A percentile compares a stretch with the other conserved stretches of the same genome.
Conservation (phyloP, 1,140 invertebrate genomes). For the Leguminivora glycinivorella region DNA sequence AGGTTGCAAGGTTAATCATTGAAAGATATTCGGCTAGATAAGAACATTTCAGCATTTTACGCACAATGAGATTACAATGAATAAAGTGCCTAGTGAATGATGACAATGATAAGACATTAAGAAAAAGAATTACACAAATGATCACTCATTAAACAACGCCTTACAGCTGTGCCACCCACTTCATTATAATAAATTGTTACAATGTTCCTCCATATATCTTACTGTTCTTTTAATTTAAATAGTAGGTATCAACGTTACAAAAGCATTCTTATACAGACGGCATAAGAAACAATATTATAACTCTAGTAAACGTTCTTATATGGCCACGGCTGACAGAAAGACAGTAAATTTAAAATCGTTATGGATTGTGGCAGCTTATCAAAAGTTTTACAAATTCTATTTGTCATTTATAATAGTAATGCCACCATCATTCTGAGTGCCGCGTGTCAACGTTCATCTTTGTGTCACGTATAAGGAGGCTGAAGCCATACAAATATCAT, state of each 20-base stretch:
- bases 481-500: constrained; percentile 31
- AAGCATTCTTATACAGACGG: background rate
- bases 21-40: background rate
- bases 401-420: constrained; percentile 36
- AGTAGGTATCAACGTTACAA: constrained; percentile 11
- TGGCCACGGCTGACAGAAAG: background rate
- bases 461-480: constrained; percentile 16
- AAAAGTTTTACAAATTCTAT: constrained; percentile 27
- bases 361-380: constrained; percentile 32
- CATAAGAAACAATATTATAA: background rate
- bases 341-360: background rate
- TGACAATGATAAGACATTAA: background rate
- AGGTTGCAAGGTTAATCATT: too few relatives aligned
- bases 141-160: background rate
- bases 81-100: background rate
- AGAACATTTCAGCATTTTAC: background rate
- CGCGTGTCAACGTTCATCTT: constrained; percentile 31
- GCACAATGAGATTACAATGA: background rate
- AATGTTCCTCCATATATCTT: background rate
- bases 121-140: background rate
- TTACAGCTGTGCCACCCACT: background rate
- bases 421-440: constrained; percentile 34
- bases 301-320: background rate
- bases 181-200: background rate
- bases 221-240: background rate